A percentile compares a stretch with the other conserved stretches of the same genome.
These are phyloP conservation scores for Plestiodon gilberti DNA, from an alignment of 2,113 vertebrate genomes.

Conservation along the genomic window DNA sequence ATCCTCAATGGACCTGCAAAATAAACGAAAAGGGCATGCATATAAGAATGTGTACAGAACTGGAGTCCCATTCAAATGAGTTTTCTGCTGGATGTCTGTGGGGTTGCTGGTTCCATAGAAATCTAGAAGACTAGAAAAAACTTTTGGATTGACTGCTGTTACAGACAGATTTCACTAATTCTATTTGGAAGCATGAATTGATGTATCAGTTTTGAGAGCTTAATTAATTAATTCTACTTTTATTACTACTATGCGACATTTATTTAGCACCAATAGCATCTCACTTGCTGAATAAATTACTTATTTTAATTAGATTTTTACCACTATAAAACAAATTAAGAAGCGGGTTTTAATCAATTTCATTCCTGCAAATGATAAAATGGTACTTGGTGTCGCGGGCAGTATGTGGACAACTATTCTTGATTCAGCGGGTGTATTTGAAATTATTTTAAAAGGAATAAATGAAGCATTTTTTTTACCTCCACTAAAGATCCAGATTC, in stretches of 20 bases:
- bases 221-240: not conserved
- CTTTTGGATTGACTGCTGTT: not conserved
- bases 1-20: not conserved
- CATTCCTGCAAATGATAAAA: not conserved
- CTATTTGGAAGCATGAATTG: not conserved
- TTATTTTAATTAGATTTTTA: not conserved
- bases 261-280: slow-evolving; percentile 4
- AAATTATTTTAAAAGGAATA: too few species aligned
- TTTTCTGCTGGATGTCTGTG: not conserved
- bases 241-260: not conserved
- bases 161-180: not conserved
- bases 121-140: not conserved
- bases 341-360: not conserved
- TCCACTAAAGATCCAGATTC: not conserved
- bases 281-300: not conserved
- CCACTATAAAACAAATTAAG: not conserved
- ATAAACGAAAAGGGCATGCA: not conserved
- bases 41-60: not conserved
- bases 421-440: not conserved
- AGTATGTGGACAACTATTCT: not conserved
- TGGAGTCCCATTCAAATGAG: not conserved
- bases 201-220: slow-evolving; percentile 4
- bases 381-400: not conserved
- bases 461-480: not conserved
- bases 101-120: not conserved